Evolutionary conservation across 2,888 invertebrate species (phyloP).

Genomic region (Ichneumon xanthorius): DNA sequence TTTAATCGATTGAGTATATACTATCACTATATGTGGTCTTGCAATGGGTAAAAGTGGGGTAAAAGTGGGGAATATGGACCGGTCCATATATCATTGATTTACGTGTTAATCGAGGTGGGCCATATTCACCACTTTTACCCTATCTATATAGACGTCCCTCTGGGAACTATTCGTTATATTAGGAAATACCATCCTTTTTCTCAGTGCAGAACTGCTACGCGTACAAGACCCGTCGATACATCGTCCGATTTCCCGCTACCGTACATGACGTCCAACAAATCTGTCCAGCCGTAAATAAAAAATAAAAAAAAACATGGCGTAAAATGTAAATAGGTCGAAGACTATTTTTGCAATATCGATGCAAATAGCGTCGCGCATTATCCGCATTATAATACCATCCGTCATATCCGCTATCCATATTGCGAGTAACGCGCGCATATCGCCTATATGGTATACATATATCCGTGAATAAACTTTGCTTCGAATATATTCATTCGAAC

Average conservation of each 20-base stretch:
- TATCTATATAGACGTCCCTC: too few relatives aligned
- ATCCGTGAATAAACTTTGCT: slow-evolving; percentile 45
- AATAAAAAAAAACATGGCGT: neutral
- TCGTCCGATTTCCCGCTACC: neutral
- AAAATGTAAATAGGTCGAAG: neutral
- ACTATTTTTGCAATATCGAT: slow-evolving; percentile 7
- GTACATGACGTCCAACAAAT: neutral
- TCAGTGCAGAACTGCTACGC: too few relatives aligned
- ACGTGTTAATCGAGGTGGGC: too few relatives aligned
- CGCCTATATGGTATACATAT: neutral
- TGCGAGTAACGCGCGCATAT: slow-evolving; percentile 12
- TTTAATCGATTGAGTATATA: too few relatives aligned
- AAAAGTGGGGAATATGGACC: too few relatives aligned
- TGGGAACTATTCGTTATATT: too few relatives aligned
- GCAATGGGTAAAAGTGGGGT: too few relatives aligned
- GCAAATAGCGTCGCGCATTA: slow-evolving; percentile 4
- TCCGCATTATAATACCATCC: slow-evolving; percentile 8
- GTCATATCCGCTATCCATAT: slow-evolving; percentile 11
- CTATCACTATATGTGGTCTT: too few relatives aligned
- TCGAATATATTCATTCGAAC: slow-evolving; percentile 48
- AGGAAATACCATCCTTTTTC: too few relatives aligned
- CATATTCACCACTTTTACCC: too few relatives aligned
- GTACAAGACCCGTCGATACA: too few relatives aligned
- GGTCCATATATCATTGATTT: too few relatives aligned
- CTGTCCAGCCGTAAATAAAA: neutral